Evolutionary conservation across 2,797 vertebrate genomes (phyloP).

Genomic region (Hipposideros larvatus): DNA sequence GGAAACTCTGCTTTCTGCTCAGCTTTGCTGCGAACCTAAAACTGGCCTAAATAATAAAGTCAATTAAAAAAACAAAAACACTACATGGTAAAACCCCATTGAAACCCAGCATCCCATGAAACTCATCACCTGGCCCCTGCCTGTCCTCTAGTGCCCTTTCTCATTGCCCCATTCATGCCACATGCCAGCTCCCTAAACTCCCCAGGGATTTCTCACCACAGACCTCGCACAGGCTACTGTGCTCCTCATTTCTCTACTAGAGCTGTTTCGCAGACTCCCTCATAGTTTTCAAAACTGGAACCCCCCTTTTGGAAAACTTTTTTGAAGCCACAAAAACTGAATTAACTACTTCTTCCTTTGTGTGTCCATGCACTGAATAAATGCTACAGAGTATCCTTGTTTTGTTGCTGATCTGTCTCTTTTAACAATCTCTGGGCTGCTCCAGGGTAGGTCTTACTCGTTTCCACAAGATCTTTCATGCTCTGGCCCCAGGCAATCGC

Average conservation of each 20-base stretch:
- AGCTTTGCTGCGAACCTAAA: background rate
- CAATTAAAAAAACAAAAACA: background rate
- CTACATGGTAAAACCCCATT: background rate
- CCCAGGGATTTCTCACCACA: background rate
- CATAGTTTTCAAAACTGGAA: background rate
- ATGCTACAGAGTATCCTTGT: background rate
- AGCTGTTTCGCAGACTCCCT: background rate
- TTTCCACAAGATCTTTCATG: background rate
- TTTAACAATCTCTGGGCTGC: background rate
- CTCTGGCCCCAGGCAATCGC: background rate
- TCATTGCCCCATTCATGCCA: too few relatives aligned
- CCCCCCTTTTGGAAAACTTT: background rate
- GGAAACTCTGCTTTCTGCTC: background rate
- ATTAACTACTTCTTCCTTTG: background rate
- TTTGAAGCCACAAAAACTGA: slow-evolving; percentile 25
- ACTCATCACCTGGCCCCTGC: too few relatives aligned
- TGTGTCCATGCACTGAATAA: background rate
- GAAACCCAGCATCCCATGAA: background rate
- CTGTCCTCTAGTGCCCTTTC: background rate
- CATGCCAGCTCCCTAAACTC: background rate
- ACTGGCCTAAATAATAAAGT: background rate
- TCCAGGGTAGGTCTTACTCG: background rate
- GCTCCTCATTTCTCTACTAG: background rate
- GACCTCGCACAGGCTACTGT: background rate
- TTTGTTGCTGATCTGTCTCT: background rate